Evolutionary conservation across 2,888 invertebrate genomes (phyloP), one percentile per base, ranked within the genome.

Genomic region (Eurytoma adleriae): DNA sequence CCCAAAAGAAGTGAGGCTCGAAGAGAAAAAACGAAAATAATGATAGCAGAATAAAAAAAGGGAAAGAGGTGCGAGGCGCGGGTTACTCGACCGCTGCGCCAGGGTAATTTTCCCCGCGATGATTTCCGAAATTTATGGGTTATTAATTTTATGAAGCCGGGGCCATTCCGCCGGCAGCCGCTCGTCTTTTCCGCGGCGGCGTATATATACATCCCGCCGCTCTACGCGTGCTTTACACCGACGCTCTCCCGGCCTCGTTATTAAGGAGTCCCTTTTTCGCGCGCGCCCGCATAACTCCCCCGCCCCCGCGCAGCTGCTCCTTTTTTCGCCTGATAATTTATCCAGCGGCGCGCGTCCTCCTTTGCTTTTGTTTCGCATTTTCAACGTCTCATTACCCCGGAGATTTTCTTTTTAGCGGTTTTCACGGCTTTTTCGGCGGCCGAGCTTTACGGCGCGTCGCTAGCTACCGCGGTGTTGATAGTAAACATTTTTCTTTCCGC

Each of bases 41-140:
- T 40, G 40, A 40, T 10, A 40, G 40, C 40, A 40, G 10, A 40
- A 10, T 40, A 10, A 40, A 40, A 40, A 40, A 30, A 30, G 7
- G 7, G 7, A 40, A 5, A 40, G 10, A 40, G 40, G 40, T 40
- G 40, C 40, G 40, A 40, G 40, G 40, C 40, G 40, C 40, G 10
- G 1, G 24, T 40, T 40, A 40, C 40, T 40, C 40, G 40, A 10
- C 40, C 62, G 18, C 16, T 40, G 14, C 48, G 50, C n/a, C 18
- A 18, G 18, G 66, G 66, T 66, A 66, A 66, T 66, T 66, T 66
- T 66, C 66, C 66, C 16, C 13, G 66, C 18, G 66, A 66, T 66
- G 48, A 18, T 66, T 66, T 13, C 66, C 66, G 14, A 66, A 66
- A 66, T 66, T 66, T 66, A 66, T 66, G 66, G 66, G 48, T 66